Conservation (phyloP, 2,797 vertebrate genomes). For the Morus bassanus region DNA sequence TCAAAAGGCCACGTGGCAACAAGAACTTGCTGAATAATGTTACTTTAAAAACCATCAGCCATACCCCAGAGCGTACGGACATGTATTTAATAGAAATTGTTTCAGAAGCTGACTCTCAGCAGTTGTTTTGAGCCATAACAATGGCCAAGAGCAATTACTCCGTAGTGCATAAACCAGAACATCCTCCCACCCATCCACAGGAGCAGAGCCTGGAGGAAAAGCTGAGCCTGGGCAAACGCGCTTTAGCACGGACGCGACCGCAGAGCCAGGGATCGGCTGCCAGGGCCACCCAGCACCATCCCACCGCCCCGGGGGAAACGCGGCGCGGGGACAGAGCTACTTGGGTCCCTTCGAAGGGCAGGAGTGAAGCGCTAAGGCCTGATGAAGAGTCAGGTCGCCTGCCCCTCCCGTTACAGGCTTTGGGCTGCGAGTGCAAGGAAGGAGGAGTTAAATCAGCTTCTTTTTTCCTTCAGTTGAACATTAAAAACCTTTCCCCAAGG, state of each 20-base stretch:
- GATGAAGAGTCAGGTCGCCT: not conserved
- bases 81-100: accelerated
- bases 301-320: accelerated
- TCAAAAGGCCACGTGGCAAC: not conserved
- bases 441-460: not conserved
- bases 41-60: not conserved
- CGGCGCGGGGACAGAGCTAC: accelerated
- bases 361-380: not conserved
- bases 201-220: not conserved
- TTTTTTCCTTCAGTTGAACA: not conserved
- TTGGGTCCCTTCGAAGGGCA: not conserved
- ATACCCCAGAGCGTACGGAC: not conserved
- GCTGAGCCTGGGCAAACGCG: accelerated
- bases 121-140: not conserved
- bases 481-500: not conserved
- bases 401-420: not conserved
- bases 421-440: accelerated
- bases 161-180: not conserved
- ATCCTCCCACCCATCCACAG: not conserved
- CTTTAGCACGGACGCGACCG: accelerated
- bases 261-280: not conserved
- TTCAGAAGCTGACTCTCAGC: not conserved
- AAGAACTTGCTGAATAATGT: not conserved
- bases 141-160: not conserved
- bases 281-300: not conserved